Conservation (phyloP, 2,888 invertebrate genomes). For the Hoplodrina blanda region DNA sequence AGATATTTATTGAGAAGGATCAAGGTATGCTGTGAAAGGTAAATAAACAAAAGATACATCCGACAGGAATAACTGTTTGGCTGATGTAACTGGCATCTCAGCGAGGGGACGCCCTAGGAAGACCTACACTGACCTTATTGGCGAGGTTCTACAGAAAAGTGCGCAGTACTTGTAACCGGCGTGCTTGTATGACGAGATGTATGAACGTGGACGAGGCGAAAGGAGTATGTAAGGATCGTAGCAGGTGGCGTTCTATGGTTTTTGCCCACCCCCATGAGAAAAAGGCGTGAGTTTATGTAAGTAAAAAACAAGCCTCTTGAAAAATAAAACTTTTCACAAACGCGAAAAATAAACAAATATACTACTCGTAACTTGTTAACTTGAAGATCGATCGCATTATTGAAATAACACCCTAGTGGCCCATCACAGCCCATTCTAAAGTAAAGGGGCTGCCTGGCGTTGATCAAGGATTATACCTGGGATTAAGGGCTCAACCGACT, state of each 20-base stretch:
- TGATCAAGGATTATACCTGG: constrained; percentile 78
- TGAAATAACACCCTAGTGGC: constrained; percentile 54
- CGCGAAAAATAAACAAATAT: constrained; percentile 30
- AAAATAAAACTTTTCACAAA: constrained; percentile 31
- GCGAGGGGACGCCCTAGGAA: no score
- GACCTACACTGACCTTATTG: no score
- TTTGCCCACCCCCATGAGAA: no score
- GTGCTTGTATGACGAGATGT: no score
- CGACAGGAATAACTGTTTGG: neutral
- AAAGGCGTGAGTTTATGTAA: neutral
- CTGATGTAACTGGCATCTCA: no score
- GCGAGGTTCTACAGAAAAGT: no score
- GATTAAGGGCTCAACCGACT: constrained; percentile 79
- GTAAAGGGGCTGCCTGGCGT: constrained; percentile 57
- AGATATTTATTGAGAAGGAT: constrained; percentile 3
- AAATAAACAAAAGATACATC: constrained; percentile 3
- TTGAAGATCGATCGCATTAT: constrained; percentile 60
- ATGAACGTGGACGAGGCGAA: no score
- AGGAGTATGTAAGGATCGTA: no score
- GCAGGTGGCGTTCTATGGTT: no score
- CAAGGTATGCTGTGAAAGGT: neutral
- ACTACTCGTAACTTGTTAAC: constrained; percentile 26
- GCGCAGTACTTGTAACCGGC: no score
- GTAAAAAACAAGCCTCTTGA: constrained; percentile 5
- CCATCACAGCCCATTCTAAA: constrained; percentile 33